Conservation (phyloP, 1,140 invertebrate genomes). For the Spodoptera frugiperda region DNA sequence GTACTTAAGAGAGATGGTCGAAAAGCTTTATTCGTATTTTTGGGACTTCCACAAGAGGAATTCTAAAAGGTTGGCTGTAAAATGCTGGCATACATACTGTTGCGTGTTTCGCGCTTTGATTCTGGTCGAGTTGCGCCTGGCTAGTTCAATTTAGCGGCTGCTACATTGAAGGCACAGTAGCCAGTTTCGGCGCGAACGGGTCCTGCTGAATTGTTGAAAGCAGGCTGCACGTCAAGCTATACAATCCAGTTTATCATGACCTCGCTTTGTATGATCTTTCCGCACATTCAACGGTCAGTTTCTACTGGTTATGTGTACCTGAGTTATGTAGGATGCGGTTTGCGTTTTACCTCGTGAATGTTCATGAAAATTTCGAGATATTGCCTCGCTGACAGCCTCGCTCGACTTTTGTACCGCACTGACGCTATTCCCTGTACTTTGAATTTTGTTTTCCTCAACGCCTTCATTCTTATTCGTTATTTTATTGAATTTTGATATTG, state of each 20-base stretch:
- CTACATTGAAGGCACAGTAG: slow-evolving; percentile 24
- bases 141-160: slow-evolving; percentile 38
- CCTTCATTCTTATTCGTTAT: not conserved
- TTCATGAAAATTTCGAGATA: slow-evolving; percentile 35
- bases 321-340: slow-evolving; percentile 32
- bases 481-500: slow-evolving; percentile 9
- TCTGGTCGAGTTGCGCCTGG: slow-evolving; percentile 15
- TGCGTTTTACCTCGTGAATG: slow-evolving; percentile 31
- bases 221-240: too few relatives aligned
- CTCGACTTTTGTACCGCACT: slow-evolving; percentile 12
- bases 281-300: too few relatives aligned
- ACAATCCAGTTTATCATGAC: too few relatives aligned
- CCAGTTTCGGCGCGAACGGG: slow-evolving; percentile 28
- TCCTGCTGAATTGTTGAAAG: slow-evolving; percentile 18
- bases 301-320: not conserved
- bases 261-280: too few relatives aligned
- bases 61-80: slow-evolving; percentile 11
- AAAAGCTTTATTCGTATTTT: slow-evolving; percentile 46
- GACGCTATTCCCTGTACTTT: slow-evolving; percentile 7
- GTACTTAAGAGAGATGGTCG: slow-evolving; percentile 15
- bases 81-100: slow-evolving; percentile 11
- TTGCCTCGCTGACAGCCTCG: slow-evolving; percentile 17
- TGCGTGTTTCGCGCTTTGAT: slow-evolving; percentile 19
- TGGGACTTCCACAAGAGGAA: slow-evolving; percentile 17
- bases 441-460: slow-evolving; percentile 13